Base-by-base conservation (phyloP, 2,888 invertebrate genomes). In the Sisyra nigra region DNA sequence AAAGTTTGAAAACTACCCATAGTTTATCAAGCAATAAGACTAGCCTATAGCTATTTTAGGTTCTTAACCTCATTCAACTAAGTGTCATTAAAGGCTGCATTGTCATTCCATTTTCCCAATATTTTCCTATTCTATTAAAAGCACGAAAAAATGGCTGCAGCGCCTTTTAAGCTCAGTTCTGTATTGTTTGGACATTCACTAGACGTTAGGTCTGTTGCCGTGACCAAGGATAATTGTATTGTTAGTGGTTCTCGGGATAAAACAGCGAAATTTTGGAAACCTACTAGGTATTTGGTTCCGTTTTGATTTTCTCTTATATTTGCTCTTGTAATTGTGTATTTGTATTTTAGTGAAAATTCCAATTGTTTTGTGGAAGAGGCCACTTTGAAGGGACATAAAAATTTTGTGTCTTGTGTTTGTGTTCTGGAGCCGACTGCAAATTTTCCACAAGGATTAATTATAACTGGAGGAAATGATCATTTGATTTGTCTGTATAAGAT, bases 401-500 rank as follows among this genome's bases (percentile, higher is more conserved):
- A 88, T 58, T 94, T 87, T 59, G 85, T 94, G 0, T 80, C 82
- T 0, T 76, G 80, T 51, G 80, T 92, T 1, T 80, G 81, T 55
- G 80, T 80, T 56, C 57, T 89, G 51, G 77, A 81, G 37, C 79
- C 83, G 1, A 73, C 73, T 48, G 68, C 71, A 48, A 66, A 69
- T 14, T 75, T 74, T 55, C 83, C 85, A 1, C 74, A 79, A 45
- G 87, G 88, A 2, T 66, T 88, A 45, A 79, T 94, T 42, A 66
- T 88, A 42, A 89, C 92, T 3, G 93, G 91, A 13, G 85, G 92
- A 54, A 86, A 92, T 62, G 94, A 94, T 60, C 76, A 77, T 47
- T 74, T 74, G 9, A 86, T 96, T 53, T 70, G 84, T 51, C 75
- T 85, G 6, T 94, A 84, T 58, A 72, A 75, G 48, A 68, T 80